Conservation (phyloP, 2,888 invertebrate genomes). For the Podotricha telesiphe region DNA sequence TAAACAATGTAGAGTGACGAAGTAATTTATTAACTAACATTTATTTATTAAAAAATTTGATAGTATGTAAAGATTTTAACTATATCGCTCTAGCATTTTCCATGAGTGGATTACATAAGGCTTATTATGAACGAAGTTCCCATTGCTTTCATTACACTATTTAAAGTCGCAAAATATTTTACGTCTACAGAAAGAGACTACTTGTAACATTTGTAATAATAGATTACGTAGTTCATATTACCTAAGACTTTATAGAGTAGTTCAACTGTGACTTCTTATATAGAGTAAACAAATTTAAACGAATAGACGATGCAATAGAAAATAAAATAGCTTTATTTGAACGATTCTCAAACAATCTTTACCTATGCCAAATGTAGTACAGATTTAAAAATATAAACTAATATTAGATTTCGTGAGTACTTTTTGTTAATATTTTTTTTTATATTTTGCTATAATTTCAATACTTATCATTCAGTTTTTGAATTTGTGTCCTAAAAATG, state of each 20-base stretch:
- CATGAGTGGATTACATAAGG: constrained; percentile 25
- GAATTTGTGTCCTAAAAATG: constrained; percentile 30
- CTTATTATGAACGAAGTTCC: constrained; percentile 18
- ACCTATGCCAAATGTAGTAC: no score
- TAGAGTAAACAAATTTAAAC: constrained; percentile 13
- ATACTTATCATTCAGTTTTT: constrained; percentile 23
- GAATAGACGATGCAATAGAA: neutral
- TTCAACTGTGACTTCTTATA: constrained; percentile 29
- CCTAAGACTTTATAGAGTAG: constrained; percentile 24
- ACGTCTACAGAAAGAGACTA: constrained; percentile 29
- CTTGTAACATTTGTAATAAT: constrained; percentile 30
- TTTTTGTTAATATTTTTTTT: neutral
- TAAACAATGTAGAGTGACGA: neutral
- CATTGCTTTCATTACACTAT: constrained; percentile 29
- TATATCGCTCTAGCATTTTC: neutral
- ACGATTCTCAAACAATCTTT: neutral
- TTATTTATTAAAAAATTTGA: neutral
- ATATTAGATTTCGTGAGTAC: neutral
- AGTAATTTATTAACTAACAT: no score
- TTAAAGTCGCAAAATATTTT: constrained; percentile 29
- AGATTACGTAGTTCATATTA: constrained; percentile 35
- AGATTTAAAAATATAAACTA: no score
- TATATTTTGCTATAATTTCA: neutral
- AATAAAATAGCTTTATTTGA: neutral
- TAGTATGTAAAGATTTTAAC: no score